phyloP scores from a whole-genome alignment of 1,140 invertebrate genomes.

The Zaprionus vittiger region DNA sequence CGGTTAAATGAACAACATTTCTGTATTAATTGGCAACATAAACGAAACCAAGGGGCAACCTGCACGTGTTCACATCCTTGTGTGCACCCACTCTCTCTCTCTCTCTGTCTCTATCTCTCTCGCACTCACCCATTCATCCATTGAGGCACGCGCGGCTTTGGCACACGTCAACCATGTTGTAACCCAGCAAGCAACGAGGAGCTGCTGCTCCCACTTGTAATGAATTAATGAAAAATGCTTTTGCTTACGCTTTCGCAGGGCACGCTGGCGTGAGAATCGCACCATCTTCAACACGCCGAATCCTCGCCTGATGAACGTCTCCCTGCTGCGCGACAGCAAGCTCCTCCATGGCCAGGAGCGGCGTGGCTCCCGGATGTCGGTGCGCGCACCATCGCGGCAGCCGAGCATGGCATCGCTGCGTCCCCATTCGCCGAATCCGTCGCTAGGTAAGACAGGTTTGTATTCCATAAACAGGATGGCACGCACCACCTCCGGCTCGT shows the following conservation, averaged over 20 bases:
- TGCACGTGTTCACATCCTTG: not conserved
- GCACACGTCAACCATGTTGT: constrained; percentile 30
- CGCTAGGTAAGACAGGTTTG: constrained; percentile 89
- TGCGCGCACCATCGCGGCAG: constrained; percentile 90
- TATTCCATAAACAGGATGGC: constrained; percentile 64
- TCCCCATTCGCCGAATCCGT: constrained; percentile 91
- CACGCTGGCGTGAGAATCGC: constrained; percentile 94
- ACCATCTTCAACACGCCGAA: constrained; percentile 98
- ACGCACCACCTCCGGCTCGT: constrained; percentile 27
- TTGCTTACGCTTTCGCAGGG: constrained; percentile 86
- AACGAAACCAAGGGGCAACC: constrained; percentile 37
- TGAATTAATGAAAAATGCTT: constrained; percentile 35
- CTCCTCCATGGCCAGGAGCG: constrained; percentile 90
- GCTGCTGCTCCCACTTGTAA: not conserved
- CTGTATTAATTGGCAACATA: constrained; percentile 66
- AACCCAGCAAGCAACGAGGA: constrained; percentile 2
- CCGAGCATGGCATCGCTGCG: constrained; percentile 92
- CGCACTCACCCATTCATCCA: not conserved
- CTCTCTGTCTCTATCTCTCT: too few relatives aligned
- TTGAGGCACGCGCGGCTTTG: constrained; percentile 30
- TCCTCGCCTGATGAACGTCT: constrained; percentile 94
- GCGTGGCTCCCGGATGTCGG: constrained; percentile 90
- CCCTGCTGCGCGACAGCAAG: constrained; percentile 92
- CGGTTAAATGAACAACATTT: constrained; percentile 66
- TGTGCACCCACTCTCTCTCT: not conserved